Evolutionary conservation across 2,888 invertebrate genomes (phyloP), one percentile per base, ranked within the genome.

Genomic region (Abscondita cerata): DNA sequence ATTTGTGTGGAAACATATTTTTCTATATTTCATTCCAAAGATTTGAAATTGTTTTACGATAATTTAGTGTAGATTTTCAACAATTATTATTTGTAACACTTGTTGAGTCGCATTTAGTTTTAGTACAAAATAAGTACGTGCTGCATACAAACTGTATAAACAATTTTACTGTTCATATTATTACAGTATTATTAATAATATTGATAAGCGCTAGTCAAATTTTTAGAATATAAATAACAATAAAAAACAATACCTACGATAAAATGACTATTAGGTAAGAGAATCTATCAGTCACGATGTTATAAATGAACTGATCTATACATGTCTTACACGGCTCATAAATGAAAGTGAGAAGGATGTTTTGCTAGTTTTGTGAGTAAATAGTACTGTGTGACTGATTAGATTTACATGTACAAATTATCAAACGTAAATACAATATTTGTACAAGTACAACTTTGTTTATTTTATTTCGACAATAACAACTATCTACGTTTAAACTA

Each of bases 381-480:
- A 40, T 48, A 40, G 54, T 52, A 60, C 51, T 50, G 54, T 55
- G 54, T 41, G 54, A 60, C 54, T 60, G 60, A 54, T 41, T 50
- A 54, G 40, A 40, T 60, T 54, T 60, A 54, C 13, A 56, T 60
- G 60, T 60, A 60, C 52, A 52, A 61, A 61, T 36, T 59, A 46
- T 13, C 25, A 55, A 51, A 34, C 15, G 38, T 55, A 55, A 61
- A 55, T 55, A 61, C 47, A 51, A 61, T 55, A 61, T 61, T 61
- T 61, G 60, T 55, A 61, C 55, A 33, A 52, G 44, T 16, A 25
- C 2, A 25, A 25, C 25, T 2, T 25, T 25, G n/a, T n/a, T n/a
- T n/a, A n/a, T n/a, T n/a, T n/a, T n/a, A n/a, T n/a, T n/a, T n/a
- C n/a, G n/a, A n/a, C n/a, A n/a, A n/a, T n/a, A n/a, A n/a, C n/a